These are phyloP conservation scores for Vulpes ferrilata DNA, from an alignment of 2,113 vertebrate species.

Conservation along the genomic window DNA sequence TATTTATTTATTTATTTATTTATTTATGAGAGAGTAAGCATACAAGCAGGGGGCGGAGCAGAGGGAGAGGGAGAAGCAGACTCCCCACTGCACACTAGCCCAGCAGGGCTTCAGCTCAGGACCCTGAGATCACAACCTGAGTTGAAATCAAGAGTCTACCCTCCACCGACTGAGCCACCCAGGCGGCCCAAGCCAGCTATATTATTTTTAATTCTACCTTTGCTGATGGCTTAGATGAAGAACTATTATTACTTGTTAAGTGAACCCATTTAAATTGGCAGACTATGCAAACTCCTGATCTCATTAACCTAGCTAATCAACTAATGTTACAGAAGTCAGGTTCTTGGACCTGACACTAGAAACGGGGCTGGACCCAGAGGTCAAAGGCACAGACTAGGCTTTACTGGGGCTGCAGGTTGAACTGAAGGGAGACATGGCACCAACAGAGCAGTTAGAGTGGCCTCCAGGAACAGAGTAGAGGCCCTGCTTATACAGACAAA, in stretches of 20 bases:
- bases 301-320: not conserved
- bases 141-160: not conserved
- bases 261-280: not conserved
- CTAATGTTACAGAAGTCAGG: not conserved
- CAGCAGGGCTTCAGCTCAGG: not conserved
- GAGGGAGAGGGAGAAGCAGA: not conserved
- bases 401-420: not conserved
- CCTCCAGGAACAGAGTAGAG: not conserved
- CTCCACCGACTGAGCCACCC: not conserved
- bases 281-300: not conserved
- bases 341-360: not conserved
- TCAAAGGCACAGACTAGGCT: not conserved
- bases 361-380: not conserved
- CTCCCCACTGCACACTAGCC: not conserved
- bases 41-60: not conserved
- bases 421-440: not conserved
- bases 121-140: not conserved
- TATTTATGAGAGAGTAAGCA: not conserved
- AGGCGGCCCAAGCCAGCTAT: not conserved
- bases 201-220: not conserved
- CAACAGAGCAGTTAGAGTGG: not conserved
- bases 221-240: not conserved
- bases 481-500: not conserved
- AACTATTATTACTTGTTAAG: not conserved
- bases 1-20: not conserved